These are phyloP conservation scores for Vulpes vulpes DNA, from an alignment of 2,113 vertebrate species.

Conservation along the genomic window DNA sequence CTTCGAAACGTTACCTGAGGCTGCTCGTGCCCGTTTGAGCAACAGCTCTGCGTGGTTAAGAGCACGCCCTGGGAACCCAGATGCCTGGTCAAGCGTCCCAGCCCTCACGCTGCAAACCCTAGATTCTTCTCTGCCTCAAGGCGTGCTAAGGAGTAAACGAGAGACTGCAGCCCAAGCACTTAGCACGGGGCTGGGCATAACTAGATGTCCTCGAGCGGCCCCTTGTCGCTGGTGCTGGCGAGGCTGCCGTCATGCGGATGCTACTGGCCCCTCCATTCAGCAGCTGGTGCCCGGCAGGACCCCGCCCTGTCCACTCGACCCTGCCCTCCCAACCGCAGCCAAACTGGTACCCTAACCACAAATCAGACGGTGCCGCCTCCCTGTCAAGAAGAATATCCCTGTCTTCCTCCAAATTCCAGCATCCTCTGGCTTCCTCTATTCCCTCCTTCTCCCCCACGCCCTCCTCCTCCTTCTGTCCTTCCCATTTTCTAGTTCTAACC, in stretches of 20 bases:
- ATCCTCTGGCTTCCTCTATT: background rate
- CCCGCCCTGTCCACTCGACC: background rate
- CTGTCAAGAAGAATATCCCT: background rate
- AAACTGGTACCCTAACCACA: background rate
- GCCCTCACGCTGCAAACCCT: background rate
- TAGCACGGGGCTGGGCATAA: background rate
- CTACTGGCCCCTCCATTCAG: background rate
- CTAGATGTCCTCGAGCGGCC: background rate
- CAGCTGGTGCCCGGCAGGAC: background rate
- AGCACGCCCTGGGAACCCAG: too few relatives aligned
- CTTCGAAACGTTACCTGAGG: background rate
- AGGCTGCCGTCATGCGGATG: background rate
- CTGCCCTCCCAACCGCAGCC: background rate
- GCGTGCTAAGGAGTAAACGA: background rate
- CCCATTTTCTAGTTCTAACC: background rate
- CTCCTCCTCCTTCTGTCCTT: background rate
- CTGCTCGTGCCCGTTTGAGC: background rate
- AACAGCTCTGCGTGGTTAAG: background rate
- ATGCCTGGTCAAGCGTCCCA: too few relatives aligned
- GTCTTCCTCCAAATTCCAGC: background rate
- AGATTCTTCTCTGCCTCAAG: background rate
- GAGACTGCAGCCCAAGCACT: too few relatives aligned
- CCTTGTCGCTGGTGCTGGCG: background rate
- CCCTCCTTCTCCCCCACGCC: background rate
- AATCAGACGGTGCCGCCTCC: accelerated